Evolutionary conservation across 2,113 vertebrate species (phyloP).

Genomic region (Tyto alba): DNA sequence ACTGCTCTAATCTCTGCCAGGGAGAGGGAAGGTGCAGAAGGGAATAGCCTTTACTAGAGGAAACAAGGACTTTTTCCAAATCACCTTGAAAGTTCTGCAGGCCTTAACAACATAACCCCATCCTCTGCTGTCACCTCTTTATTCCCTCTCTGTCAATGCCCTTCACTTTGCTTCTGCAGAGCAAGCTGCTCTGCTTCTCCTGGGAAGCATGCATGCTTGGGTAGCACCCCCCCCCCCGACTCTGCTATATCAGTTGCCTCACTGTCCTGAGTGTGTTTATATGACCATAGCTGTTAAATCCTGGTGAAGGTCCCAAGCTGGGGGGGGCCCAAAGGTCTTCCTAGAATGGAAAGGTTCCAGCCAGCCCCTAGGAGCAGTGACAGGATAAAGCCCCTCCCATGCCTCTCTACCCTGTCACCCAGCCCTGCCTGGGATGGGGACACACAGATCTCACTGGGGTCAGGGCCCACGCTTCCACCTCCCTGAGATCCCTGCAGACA

Average conservation of each 20-base stretch:
- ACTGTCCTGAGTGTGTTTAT: not conserved
- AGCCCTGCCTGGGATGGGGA: not conserved
- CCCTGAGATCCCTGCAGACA: not conserved
- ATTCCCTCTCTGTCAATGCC: not conserved
- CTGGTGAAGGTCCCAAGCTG: not conserved
- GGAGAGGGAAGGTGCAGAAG: conserved; percentile 9
- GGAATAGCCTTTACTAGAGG: not conserved
- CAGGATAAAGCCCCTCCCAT: not conserved
- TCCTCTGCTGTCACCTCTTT: not conserved
- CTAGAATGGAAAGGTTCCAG: not conserved
- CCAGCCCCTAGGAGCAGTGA: not conserved
- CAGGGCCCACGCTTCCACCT: not conserved
- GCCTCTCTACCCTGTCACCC: not conserved
- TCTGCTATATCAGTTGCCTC: not conserved
- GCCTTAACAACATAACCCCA: not conserved
- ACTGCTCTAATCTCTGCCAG: conserved; percentile 6
- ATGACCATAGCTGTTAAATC: not conserved
- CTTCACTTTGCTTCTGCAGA: not conserved
- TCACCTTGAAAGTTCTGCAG: not conserved
- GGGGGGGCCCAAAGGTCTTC: not conserved
- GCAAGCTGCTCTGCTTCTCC: conserved; percentile 2
- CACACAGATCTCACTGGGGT: not conserved
- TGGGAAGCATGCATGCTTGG: conserved; percentile 22
- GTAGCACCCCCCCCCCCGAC: not conserved
- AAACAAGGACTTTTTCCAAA: not conserved